These are phyloP conservation scores for Harpalus rubripes DNA, from an alignment of 2,888 invertebrate species.

Conservation along the genomic window DNA sequence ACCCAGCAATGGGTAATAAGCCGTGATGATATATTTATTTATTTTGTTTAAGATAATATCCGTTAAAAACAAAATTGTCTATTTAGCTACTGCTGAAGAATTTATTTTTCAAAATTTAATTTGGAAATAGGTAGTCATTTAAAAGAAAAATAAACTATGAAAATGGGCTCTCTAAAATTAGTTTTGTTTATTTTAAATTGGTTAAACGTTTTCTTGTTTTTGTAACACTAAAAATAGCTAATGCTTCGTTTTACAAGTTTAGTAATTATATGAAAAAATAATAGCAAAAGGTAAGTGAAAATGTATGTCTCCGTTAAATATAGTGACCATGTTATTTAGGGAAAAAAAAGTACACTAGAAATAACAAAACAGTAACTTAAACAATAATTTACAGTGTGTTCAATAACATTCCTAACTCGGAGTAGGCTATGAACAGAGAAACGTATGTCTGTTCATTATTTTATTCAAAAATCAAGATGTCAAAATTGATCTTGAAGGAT, in stretches of 20 bases:
- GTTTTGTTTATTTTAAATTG: not conserved
- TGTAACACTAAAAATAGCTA: not conserved
- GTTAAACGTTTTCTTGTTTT: not conserved
- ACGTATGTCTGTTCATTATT: no score
- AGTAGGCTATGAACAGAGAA: no score
- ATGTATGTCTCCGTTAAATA: not conserved
- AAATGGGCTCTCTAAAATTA: not conserved
- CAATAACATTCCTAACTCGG: no score
- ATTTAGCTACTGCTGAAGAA: not conserved
- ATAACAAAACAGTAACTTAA: no score
- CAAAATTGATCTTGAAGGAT: no score
- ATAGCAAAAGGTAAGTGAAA: not conserved
- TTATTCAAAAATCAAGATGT: no score
- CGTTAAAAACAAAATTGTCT: no score
- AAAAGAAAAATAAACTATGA: not conserved
- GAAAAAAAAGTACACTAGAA: no score
- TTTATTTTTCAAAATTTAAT: not conserved
- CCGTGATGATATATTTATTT: no score
- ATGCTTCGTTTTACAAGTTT: not conserved
- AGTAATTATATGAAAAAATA: not conserved
- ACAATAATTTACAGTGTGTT: no score
- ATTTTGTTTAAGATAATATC: no score
- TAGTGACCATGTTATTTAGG: not conserved
- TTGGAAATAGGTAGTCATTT: not conserved
- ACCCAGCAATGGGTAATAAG: no score